phyloP scores from a whole-genome alignment of 2,797 vertebrate genomes.

The Sebastes alutus region DNA sequence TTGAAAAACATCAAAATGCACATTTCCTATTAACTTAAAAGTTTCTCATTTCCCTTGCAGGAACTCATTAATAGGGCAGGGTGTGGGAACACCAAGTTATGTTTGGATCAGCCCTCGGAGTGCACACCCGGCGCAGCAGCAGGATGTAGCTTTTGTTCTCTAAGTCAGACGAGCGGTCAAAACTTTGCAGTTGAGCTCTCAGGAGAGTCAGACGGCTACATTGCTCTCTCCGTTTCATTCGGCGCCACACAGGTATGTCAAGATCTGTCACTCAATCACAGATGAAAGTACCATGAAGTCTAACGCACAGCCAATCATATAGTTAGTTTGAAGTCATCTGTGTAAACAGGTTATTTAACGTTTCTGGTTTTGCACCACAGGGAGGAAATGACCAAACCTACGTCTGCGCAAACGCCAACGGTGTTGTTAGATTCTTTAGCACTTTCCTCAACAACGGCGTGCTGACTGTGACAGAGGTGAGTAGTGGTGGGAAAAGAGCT shows the following conservation, averaged over 20 bases:
- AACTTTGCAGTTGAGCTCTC: conserved; percentile 25
- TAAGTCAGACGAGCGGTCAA: accelerated
- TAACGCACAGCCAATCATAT: not conserved
- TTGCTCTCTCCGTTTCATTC: not conserved
- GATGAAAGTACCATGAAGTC: not conserved
- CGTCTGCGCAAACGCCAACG: conserved; percentile 49
- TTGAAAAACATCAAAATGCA: not conserved
- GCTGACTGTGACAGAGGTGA: accelerated
- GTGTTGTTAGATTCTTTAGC: not conserved
- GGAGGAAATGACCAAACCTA: conserved; percentile 19
- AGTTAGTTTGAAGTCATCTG: not conserved
- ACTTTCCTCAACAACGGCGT: accelerated
- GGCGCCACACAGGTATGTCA: not conserved
- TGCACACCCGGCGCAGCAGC: conserved; percentile 7
- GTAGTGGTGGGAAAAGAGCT: not conserved
- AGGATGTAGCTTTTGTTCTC: not conserved
- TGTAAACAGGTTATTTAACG: not conserved
- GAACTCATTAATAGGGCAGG: accelerated
- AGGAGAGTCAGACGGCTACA: conserved; percentile 37
- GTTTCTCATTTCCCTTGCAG: conserved; percentile 14
- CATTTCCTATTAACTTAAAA: not conserved
- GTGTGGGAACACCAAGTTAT: conserved; percentile 10
- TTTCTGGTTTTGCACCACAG: conserved; percentile 33
- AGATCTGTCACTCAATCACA: not conserved
- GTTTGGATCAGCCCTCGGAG: not conserved